Evolutionary conservation across 2,113 vertebrate species (phyloP), one percentile per base, ranked within the genome.

Genomic region (Phaethon lepturus): DNA sequence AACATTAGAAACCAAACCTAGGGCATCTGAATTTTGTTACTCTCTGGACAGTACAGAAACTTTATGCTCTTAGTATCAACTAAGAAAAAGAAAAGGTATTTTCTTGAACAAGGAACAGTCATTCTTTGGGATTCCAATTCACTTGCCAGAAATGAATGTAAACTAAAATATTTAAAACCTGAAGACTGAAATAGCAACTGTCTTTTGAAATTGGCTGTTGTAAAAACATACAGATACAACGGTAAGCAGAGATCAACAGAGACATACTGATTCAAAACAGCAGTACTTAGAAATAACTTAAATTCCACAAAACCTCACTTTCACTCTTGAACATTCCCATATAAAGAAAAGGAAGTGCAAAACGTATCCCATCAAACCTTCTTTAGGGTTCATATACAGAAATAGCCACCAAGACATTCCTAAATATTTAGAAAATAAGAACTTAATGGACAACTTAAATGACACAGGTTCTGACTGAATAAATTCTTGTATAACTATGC

Each of bases 161-260:
- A 20, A 87, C 93, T 94, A 58, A 96, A 86, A 90, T 92, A 94
- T 86, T 96, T 82, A 96, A 83, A 90, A 75, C 11, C 4, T 3
- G 11, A 49, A 90, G 60, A 56, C 71, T 40, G 35, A 95, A 96
- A 81, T 77, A 94, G 31, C 28, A 79, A 59, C 47, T 59, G 17
- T 38, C 38, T 84, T 92, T 90, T 90, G 75, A 66, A 93, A 81
- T 1, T 29, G 24, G 3, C 10, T 64, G 6, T 55, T 56, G 3
- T 52, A 76, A 80, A 10, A 56, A 71, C 29, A 45, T 71, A 60
- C 8, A 78, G 42, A 88, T 47, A 68, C 17, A 83, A 47, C 24
- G 66, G 19, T 50, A 33, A 50, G 24, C 23, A 86, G 14, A 45
- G n/a, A 38, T 44, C 17, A 1, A 38, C 38, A 38, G 38, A 38